Evolutionary conservation across 2,113 vertebrate genomes (phyloP), one percentile per base, ranked within the genome.

Genomic region (Mastomys coucha): DNA sequence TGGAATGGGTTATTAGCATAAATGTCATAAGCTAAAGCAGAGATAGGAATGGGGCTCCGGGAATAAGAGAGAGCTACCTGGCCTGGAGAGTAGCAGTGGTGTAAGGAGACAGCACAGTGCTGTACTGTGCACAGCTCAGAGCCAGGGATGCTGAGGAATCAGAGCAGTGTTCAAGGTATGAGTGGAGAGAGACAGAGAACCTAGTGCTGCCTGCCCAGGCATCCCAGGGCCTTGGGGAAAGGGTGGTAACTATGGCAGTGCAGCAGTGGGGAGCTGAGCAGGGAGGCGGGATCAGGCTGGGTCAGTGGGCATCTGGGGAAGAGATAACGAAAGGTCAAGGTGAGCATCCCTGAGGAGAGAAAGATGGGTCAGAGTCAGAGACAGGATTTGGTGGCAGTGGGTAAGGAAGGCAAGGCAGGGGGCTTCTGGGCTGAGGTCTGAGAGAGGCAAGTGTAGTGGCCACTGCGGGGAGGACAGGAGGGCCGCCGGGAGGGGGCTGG

Each of bases 281-380:
- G 2, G 33, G 49, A 33, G 56, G 51, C 39, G 17, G 77, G 39
- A 42, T 53, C 63, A 20, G 82, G 63, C 0, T 0, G n/a, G 87
- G 36, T 58, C 91, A 20, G 31, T 2, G 7, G 77, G 3, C n/a
- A 36, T 80, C 36, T 14, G 72, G 69, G 73, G 56, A 89, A 75
- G 95, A 97, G 73, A 88, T 39, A 39, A 93, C 28, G 49, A 77
- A 95, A 84, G 89, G 73, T 93, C 81, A n/a, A 36, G 67, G 0
- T 65, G n/a, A 88, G 72, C 53, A n/a, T 89, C 70, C 76, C 82
- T 19, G 19, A 26, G 78, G 22, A 89, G 53, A 91, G 60, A n/a
- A 49, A 82, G 56, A 65, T 91, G 49, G 87, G 95, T 72, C 75
- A 5, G 9, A 33, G 53, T 28, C 11, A 26, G 69, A 88, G 88